Evolutionary conservation across 2,888 invertebrate genomes (phyloP).

Genomic region (Empis livida): DNA sequence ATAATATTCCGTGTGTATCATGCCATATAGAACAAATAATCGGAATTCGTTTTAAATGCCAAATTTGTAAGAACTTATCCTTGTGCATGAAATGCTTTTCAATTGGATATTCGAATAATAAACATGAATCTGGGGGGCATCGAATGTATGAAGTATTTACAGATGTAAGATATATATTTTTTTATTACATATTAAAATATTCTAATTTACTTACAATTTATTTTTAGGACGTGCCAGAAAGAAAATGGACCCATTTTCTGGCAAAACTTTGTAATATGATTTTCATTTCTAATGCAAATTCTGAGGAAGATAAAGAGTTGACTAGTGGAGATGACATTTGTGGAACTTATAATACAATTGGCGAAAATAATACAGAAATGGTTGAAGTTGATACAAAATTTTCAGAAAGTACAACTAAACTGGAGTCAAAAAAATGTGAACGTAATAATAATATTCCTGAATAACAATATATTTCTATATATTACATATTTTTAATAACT

Average conservation of each 20-base stretch:
- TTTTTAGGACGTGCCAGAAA: slow-evolving; percentile 22
- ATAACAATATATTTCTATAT: background rate
- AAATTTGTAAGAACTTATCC: slow-evolving; percentile 28
- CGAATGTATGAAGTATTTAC: slow-evolving; percentile 32
- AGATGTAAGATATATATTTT: slow-evolving; percentile 17
- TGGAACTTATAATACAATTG: slow-evolving; percentile 14
- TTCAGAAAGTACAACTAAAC: slow-evolving; percentile 1
- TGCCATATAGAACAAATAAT: slow-evolving; percentile 27
- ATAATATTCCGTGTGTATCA: slow-evolving; percentile 26
- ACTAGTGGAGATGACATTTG: background rate
- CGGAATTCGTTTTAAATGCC: slow-evolving; percentile 34
- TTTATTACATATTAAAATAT: background rate
- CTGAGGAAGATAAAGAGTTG: background rate
- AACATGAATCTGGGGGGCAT: slow-evolving; percentile 24
- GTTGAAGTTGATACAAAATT: slow-evolving; percentile 13
- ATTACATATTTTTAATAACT: background rate
- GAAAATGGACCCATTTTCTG: slow-evolving; percentile 24
- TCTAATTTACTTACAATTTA: background rate
- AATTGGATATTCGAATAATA: slow-evolving; percentile 21
- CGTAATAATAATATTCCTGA: too few relatives aligned
- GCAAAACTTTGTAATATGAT: slow-evolving; percentile 25
- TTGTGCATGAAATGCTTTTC: slow-evolving; percentile 33
- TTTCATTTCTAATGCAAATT: slow-evolving; percentile 9
- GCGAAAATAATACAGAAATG: slow-evolving; percentile 19
- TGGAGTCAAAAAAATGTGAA: background rate